Evolutionary conservation across 2,113 vertebrate species (phyloP).

Genomic region (Poeciliopsis retropinna): DNA sequence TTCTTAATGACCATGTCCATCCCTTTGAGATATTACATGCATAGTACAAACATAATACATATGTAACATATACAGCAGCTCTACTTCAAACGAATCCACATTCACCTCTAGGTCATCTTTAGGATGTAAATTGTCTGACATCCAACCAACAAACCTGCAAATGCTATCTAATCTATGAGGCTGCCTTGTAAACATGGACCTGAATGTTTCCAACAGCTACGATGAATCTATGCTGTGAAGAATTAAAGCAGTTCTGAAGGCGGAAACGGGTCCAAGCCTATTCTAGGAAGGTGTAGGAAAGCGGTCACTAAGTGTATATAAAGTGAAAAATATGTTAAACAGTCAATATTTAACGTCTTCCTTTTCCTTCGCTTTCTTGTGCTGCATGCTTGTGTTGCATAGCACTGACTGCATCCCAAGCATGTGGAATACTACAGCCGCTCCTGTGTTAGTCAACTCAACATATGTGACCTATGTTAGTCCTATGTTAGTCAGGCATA

Average conservation of each 20-base stretch:
- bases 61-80: neutral
- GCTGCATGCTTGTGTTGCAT: neutral
- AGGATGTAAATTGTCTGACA: neutral
- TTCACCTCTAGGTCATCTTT: neutral
- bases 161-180: neutral
- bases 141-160: no score
- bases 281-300: neutral
- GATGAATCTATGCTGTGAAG: neutral
- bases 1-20: neutral
- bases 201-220: neutral
- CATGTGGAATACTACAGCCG: neutral
- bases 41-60: no score
- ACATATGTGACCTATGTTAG: no score
- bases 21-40: neutral
- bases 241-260: neutral
- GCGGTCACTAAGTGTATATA: neutral
- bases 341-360: neutral
- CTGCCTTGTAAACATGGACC: neutral
- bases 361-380: neutral
- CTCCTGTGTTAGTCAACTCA: no score
- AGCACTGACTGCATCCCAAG: neutral
- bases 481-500: neutral
- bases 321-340: neutral
- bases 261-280: neutral
- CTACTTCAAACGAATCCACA: neutral